Evolutionary conservation across 1,140 invertebrate species (phyloP).

Genomic region (Belonocnema kinseyi): DNA sequence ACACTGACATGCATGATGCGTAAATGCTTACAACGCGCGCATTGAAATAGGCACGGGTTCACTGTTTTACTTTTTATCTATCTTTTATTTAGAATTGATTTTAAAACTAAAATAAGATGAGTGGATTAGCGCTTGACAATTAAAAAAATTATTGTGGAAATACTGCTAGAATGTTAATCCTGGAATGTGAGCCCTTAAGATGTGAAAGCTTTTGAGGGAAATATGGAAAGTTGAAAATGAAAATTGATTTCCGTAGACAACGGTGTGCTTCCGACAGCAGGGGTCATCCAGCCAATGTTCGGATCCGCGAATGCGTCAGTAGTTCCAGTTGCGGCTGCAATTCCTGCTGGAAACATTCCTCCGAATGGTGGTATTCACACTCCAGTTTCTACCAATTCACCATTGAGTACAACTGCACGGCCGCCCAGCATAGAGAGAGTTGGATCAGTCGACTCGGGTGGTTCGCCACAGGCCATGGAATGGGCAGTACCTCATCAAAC

Average conservation of each 20-base stretch:
- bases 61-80: too few relatives aligned
- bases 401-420: slow-evolving; percentile 73
- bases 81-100: too few relatives aligned
- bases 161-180: too few relatives aligned
- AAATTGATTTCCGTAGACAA: slow-evolving; percentile 41
- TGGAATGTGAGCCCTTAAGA: too few relatives aligned
- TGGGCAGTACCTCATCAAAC: slow-evolving; percentile 94
- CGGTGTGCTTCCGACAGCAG: slow-evolving; percentile 52
- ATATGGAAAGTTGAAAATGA: background rate
- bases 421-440: slow-evolving; percentile 74
- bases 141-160: too few relatives aligned
- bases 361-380: slow-evolving; percentile 66
- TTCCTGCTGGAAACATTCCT: slow-evolving; percentile 46
- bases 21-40: too few relatives aligned
- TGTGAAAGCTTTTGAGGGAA: too few relatives aligned
- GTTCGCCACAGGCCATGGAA: slow-evolving; percentile 76
- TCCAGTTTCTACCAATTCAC: slow-evolving; percentile 72
- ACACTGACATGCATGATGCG: too few relatives aligned
- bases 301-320: slow-evolving; percentile 49
- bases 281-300: slow-evolving; percentile 56
- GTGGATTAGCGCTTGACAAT: too few relatives aligned
- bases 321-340: slow-evolving; percentile 45
- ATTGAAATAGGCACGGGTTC: too few relatives aligned
- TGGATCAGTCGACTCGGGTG: slow-evolving; percentile 70
- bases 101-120: too few relatives aligned